Evolutionary conservation across 2,797 vertebrate genomes (phyloP), one percentile per base, ranked within the genome.

Genomic region (Mormyrus hasselquistii): DNA sequence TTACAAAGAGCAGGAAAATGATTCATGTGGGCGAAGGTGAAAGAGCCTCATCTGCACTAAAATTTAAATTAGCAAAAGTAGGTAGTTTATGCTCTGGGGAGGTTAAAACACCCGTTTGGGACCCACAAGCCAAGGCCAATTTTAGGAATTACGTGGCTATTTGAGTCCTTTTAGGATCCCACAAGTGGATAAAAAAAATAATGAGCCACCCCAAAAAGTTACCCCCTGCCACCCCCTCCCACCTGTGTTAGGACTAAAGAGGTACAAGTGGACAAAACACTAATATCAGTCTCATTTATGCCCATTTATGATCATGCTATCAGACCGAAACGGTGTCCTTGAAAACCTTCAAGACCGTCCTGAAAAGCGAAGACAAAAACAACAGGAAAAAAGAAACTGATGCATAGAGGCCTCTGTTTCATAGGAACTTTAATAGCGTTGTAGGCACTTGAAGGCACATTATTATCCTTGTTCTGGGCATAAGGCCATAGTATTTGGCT

Each of bases 381-480:
- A 25, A 16, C 19, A 86, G n/a, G 19, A 6, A 6, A 53, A 9
- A 82, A 50, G 8, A 84, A n/a, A 9, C n/a, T 50, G 41, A 22
- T 50, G 47, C 16, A 4, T 10, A 50, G 19, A 79, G 69, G 73
- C 16, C 19, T 79, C 50, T 69, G 25, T 41, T 86, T 86, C 22
- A 55, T 86, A n/a, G 9, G n/a, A 57, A 86, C 85, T 86, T 57
- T 55, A 86, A 86, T 50, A 85, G 44, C 83, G 4, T 6, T 86
- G 50, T 34, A 55, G 14, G 85, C 29, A 55, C 29, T 86, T 86
- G 85, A 55, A 57, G 34, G 25, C 14, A 57, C 25, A 38, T 86
- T 86, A 86, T 86, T 53, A 86, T 34, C 25, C 52, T 57, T 55
- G 29, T 57, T 86, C 50, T 57, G 50, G 85, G 85, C 85, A 55